Evolutionary conservation across 1,140 invertebrate genomes (phyloP).

Genomic region (Ylistrum balloti): DNA sequence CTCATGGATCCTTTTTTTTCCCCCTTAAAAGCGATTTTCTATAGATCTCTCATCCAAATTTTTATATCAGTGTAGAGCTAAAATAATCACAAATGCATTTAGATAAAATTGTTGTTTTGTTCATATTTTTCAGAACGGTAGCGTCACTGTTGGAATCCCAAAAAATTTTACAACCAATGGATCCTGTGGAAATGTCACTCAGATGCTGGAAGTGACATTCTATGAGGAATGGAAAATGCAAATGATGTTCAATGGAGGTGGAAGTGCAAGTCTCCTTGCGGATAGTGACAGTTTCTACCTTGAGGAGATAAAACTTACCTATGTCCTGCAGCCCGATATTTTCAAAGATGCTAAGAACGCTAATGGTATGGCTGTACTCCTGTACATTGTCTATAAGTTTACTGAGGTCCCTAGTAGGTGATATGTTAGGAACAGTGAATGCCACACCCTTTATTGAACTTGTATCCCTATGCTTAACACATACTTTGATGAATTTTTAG

Average conservation of each 20-base stretch:
- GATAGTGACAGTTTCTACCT: neutral
- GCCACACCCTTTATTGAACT: no score
- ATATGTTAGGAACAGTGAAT: no score
- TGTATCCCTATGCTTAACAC: no score
- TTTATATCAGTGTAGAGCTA: no score
- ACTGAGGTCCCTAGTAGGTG: no score
- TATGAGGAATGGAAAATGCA: conserved; percentile 42
- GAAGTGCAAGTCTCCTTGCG: neutral
- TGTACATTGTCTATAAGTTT: no score
- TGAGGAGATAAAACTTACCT: neutral
- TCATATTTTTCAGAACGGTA: neutral
- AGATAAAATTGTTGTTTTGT: no score
- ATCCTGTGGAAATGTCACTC: conserved; percentile 7
- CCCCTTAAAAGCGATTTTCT: no score
- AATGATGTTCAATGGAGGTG: neutral
- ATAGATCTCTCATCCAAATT: no score
- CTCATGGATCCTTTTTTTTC: no score
- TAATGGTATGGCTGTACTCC: neutral
- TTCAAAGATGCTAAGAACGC: neutral
- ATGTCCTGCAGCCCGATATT: neutral
- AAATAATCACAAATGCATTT: no score
- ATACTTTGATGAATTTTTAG: no score
- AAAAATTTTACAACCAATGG: neutral
- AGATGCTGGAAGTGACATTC: conserved; percentile 26
- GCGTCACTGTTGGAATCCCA: conserved; percentile 26